Conservation (phyloP, 2,797 vertebrate species). For the Bradypodion pumilum region DNA sequence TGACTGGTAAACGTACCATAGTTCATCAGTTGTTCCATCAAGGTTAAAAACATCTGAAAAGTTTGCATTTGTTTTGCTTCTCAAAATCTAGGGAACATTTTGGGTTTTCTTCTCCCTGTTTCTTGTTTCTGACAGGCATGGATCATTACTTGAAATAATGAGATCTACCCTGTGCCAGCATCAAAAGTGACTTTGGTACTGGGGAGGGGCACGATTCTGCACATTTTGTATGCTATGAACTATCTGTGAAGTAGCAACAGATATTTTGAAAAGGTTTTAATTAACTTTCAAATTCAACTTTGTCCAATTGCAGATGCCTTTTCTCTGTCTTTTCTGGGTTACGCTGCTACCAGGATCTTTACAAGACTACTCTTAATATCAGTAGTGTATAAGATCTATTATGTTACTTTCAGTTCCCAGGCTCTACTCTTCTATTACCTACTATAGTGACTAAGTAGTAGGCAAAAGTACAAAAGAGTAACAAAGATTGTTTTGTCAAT, state of each 20-base stretch:
- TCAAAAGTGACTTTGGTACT: background rate
- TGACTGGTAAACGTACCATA: accelerated
- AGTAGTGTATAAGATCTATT: too few relatives aligned
- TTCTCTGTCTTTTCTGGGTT: too few relatives aligned
- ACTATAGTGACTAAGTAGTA: too few relatives aligned
- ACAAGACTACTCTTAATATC: too few relatives aligned
- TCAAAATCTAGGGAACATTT: background rate
- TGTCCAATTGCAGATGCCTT: too few relatives aligned
- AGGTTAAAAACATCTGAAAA: conserved; percentile 5
- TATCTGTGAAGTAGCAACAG: background rate
- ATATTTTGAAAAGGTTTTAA: background rate
- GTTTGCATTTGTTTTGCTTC: background rate
- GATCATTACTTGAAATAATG: conserved; percentile 28
- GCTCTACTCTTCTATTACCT: too few relatives aligned
- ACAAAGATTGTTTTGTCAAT: too few relatives aligned
- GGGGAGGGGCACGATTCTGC: background rate
- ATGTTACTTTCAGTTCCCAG: too few relatives aligned
- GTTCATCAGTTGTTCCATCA: conserved; percentile 16
- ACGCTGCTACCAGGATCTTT: too few relatives aligned
- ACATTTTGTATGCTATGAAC: background rate
- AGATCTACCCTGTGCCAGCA: conserved; percentile 21
- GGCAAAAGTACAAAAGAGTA: too few relatives aligned
- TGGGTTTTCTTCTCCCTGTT: conserved; percentile 28
- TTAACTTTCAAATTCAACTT: too few relatives aligned
- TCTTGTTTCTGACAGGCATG: background rate